These are phyloP conservation scores for Saguinus midas DNA, from an alignment of 2,113 vertebrate species.

Conservation along the genomic window DNA sequence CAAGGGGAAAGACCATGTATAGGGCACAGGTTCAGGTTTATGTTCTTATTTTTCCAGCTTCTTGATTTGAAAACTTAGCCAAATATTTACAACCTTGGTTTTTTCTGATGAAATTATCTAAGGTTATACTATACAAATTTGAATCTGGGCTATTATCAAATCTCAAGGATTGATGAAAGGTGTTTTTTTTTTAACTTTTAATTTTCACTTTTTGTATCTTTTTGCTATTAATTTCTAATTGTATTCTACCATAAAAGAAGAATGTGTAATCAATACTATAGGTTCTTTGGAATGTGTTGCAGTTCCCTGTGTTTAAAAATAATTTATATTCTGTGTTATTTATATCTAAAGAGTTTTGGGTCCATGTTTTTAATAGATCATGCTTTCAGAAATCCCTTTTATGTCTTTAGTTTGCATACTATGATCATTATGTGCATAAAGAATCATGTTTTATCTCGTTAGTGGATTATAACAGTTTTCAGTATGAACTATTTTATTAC, in stretches of 20 bases:
- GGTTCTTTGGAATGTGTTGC: not conserved
- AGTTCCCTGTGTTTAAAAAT: not conserved
- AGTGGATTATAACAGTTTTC: not conserved
- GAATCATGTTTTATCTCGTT: not conserved
- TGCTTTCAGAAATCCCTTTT: not conserved
- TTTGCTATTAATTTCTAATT: not conserved
- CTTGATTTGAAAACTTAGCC: conserved; percentile 17
- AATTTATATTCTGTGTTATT: not conserved
- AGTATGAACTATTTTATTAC: not conserved
- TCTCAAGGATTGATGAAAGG: not conserved
- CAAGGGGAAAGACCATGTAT: not conserved
- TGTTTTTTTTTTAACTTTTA: not conserved
- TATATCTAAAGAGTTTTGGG: not conserved
- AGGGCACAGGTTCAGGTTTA: not conserved
- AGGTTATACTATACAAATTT: not conserved
- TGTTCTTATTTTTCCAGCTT: not conserved
- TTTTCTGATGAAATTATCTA: not conserved
- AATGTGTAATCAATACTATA: not conserved
- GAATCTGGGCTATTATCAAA: not conserved
- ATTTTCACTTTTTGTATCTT: not conserved
- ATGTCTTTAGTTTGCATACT: not conserved
- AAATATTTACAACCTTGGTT: not conserved
- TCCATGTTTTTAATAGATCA: not conserved
- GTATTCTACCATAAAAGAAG: not conserved
- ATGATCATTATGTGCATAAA: not conserved